Evolutionary conservation across 2,113 vertebrate genomes (phyloP), one percentile per base, ranked within the genome.

Genomic region (Eulacestoma nigropectus): DNA sequence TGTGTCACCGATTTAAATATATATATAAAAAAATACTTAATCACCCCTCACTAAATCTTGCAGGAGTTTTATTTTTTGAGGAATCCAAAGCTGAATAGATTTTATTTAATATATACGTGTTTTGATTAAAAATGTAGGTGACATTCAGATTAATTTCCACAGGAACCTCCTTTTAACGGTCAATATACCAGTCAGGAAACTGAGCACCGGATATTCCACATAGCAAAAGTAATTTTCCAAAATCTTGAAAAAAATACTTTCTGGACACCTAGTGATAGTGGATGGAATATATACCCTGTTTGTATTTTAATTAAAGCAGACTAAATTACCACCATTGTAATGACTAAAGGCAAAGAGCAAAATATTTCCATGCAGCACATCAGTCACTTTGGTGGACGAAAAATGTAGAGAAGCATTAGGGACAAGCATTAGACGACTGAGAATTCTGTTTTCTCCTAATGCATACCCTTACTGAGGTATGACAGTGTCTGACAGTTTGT

Each of bases 91-190:
- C 17, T 20, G 35, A 84, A 89, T 8, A 57, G 33, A 21, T 68
- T 63, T 69, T 52, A 76, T 72, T 82, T 75, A 67, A 73, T 46
- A 65, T 25, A 80, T 32, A 41, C 26, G 37, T 19, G 16, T 63
- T 88, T 80, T 72, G 47, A 70, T 84, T 74, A 64, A 69, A 93
- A 93, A 73, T 4, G 35, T 67, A 88, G 35, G 55, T 23, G 67
- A 62, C 35, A 52, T 56, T 88, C 47, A 68, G 52, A 89, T 60
- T 73, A 69, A 81, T 93, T 95, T 96, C 85, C 77, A 87, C 93
- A 93, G 87, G 87, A 96, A 97, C 64, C 41, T 80, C 87, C 70
- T 93, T 87, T 91, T 95, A 88, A 93, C 75, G 80, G 68, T 86
- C 64, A 88, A 57, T 90, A 84, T 13, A 87, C 30, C 12, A 23